phyloP scores from a whole-genome alignment of 2,797 vertebrate genomes.

The Merluccius polli region DNA sequence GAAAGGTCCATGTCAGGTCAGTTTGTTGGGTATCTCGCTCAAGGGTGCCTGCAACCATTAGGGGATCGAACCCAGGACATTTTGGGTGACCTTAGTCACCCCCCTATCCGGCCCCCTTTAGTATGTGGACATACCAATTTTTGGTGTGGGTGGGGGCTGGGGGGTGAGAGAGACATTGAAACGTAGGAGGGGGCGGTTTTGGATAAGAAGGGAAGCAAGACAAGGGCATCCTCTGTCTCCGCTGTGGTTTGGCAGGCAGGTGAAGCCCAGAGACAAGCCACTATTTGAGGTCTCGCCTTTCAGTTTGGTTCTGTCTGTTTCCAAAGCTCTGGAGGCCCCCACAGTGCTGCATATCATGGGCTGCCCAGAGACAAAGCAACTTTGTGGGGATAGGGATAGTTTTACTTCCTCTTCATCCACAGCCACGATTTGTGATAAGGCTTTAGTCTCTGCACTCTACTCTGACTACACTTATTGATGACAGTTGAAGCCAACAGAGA shows the following conservation, averaged over 20 bases:
- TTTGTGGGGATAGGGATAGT: conserved; percentile 35
- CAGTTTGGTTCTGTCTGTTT: conserved; percentile 41
- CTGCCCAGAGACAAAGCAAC: conserved; percentile 55
- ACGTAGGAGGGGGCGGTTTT: neutral
- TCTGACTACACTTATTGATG: conserved; percentile 37
- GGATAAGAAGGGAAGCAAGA: conserved; percentile 6
- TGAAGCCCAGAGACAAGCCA: conserved; percentile 53
- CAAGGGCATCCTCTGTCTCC: conserved; percentile 46
- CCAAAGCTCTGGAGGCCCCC: conserved; percentile 43
- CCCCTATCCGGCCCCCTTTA: too few relatives aligned
- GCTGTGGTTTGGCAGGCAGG: conserved; percentile 32
- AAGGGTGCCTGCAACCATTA: too few relatives aligned
- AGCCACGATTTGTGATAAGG: conserved; percentile 57
- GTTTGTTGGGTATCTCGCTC: neutral
- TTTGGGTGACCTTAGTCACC: neutral
- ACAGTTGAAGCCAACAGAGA: too few relatives aligned
- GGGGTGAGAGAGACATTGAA: neutral
- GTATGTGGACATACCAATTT: too few relatives aligned
- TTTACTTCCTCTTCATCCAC: conserved; percentile 2
- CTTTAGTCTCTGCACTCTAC: conserved; percentile 39
- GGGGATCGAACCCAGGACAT: too few relatives aligned
- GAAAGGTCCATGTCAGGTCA: neutral
- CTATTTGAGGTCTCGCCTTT: conserved; percentile 59
- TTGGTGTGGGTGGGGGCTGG: neutral
- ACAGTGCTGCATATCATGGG: conserved; percentile 54